Conservation (phyloP, 1,140 invertebrate species). For the Teleopsis dalmanni region DNA sequence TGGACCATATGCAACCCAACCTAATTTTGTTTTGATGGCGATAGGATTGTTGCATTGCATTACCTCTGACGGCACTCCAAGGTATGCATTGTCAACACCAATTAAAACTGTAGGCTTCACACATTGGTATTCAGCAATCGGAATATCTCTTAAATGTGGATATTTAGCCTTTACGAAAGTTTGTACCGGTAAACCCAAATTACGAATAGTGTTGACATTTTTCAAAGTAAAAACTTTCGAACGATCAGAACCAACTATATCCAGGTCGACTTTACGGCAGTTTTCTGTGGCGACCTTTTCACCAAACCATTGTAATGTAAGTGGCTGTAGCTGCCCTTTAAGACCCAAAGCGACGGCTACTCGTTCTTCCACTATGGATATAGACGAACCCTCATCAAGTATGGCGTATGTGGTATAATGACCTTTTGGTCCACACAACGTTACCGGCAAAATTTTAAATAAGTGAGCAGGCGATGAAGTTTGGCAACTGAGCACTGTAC, state of each 20-base stretch:
- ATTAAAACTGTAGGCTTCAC: too few relatives aligned
- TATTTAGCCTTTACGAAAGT: too few relatives aligned
- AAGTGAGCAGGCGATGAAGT: background rate
- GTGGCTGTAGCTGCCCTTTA: background rate
- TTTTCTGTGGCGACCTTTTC: background rate
- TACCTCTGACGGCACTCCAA: too few relatives aligned
- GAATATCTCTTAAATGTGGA: too few relatives aligned
- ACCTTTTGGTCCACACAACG: background rate
- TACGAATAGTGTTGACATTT: background rate
- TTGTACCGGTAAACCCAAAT: background rate
- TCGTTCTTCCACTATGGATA: background rate
- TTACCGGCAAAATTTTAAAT: slow-evolving; percentile 1
- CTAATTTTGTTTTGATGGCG: too few relatives aligned
- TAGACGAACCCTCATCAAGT: background rate
- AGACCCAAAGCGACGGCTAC: background rate
- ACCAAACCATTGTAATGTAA: slow-evolving; percentile 1
- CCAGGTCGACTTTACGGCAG: background rate
- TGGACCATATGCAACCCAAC: too few relatives aligned
- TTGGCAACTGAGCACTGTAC: background rate
- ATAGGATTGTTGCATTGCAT: too few relatives aligned
- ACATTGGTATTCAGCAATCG: too few relatives aligned
- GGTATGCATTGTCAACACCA: too few relatives aligned
- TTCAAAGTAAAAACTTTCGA: background rate
- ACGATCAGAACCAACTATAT: background rate
- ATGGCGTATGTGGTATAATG: background rate